phyloP scores from a whole-genome alignment of 2,113 vertebrate species.

The Austrofundulus limnaeus region DNA sequence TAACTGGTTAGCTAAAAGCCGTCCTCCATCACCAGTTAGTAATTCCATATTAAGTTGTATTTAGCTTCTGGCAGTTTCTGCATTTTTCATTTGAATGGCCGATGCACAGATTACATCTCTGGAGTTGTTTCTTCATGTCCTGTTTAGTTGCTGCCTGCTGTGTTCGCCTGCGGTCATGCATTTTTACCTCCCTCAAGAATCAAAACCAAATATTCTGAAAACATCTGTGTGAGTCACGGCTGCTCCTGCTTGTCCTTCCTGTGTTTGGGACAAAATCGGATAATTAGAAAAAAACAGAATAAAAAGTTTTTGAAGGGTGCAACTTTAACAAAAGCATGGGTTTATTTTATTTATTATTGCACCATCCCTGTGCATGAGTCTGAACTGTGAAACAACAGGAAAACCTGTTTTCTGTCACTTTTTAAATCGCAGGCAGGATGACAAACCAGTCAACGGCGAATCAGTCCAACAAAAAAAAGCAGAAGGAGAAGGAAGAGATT shows the following conservation, averaged over 20 bases:
- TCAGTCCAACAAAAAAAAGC: constrained; percentile 66
- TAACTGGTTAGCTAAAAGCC: constrained; percentile 1
- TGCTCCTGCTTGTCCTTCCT: constrained; percentile 11
- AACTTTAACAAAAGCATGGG: too few species aligned
- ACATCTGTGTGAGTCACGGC: constrained; percentile 11
- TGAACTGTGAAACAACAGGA: neutral
- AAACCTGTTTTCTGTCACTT: neutral
- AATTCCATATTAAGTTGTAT: constrained; percentile 8
- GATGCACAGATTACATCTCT: constrained; percentile 46
- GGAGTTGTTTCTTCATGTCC: constrained; percentile 37
- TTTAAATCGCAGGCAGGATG: constrained; percentile 75
- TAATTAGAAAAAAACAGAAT: too few species aligned
- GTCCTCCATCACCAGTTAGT: constrained; percentile 8
- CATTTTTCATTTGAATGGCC: constrained; percentile 7
- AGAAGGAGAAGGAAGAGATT: constrained; percentile 64
- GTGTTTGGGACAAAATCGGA: neutral
- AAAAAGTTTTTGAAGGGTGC: too few species aligned
- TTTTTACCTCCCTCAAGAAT: constrained; percentile 22
- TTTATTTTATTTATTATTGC: neutral
- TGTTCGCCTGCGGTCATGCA: constrained; percentile 30
- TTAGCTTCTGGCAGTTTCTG: constrained; percentile 17
- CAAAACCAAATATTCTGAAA: constrained; percentile 18
- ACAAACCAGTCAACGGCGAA: constrained; percentile 72
- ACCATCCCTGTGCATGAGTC: neutral
- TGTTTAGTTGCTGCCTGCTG: constrained; percentile 37